Conservation (phyloP, 2,797 vertebrate genomes). For the Lithobates pipiens region DNA sequence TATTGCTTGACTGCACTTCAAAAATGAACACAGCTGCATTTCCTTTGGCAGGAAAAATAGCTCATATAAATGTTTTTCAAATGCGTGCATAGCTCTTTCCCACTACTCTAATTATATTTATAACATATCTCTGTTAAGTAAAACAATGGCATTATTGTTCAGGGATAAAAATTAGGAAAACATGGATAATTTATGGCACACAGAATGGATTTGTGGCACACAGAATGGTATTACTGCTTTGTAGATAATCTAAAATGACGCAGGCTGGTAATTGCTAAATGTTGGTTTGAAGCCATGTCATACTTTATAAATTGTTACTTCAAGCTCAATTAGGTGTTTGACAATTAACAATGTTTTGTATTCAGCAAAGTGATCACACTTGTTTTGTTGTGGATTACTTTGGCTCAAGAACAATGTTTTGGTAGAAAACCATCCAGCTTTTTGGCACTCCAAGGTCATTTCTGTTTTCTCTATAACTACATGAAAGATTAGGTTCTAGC, state of each 20-base stretch:
- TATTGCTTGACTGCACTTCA: no score
- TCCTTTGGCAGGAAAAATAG: no score
- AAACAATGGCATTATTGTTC: neutral
- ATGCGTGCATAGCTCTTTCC: no score
- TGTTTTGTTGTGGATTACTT: slow-evolving; percentile 14
- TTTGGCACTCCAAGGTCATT: neutral
- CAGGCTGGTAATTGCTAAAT: neutral
- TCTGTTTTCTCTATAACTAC: neutral
- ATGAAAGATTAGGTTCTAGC: neutral
- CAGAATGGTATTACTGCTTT: neutral
- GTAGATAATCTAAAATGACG: neutral
- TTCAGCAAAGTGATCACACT: neutral
- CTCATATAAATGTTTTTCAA: no score
- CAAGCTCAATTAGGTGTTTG: neutral
- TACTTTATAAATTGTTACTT: slow-evolving; percentile 8
- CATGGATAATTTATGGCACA: neutral
- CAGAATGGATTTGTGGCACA: neutral
- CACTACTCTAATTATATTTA: neutral
- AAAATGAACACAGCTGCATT: no score
- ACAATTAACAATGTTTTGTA: neutral
- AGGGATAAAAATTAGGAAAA: neutral
- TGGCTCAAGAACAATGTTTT: slow-evolving; percentile 8
- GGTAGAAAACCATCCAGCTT: neutral
- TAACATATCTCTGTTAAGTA: neutral
- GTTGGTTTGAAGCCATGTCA: slow-evolving; percentile 19